Base-by-base conservation (phyloP, 2,888 invertebrate species). In the Rhyacophila evoluta region DNA sequence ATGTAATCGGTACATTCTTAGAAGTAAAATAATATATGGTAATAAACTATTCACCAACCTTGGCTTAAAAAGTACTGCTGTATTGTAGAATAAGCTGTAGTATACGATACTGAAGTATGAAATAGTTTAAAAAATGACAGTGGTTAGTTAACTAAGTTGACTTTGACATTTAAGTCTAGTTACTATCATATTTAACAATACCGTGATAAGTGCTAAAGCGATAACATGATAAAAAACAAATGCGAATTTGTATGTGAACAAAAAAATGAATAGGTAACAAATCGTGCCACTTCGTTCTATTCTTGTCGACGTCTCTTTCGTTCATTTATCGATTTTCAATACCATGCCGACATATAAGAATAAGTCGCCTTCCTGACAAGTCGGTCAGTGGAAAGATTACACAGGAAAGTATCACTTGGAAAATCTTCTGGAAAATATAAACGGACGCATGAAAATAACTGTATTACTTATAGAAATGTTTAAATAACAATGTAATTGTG, bases 321-420 rank as follows among this genome's bases (percentile, higher is more conserved):
- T 74, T 67, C 37, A 3, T 4, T 37, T 74, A 74, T 74, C 68
- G 74, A 74, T 74, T 74, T 74, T 74, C 68, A 67, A 74, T 74
- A 74, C 36, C 19, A 67, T n/a, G n/a, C 37, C n/a, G 10, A 36
- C 68, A 69, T 29, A 29, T 12, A 29, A 4, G 27, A 25, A 55
- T 55, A 19, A 55, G 25, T 55, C 19, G 15, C 15, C 55, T 5
- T 55, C 55, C 19, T 55, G 25, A 55, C 55, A 55, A 55, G 15
- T 55, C 55, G 55, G 55, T 19, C 55, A 41, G 19, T 41, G 8
- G 41, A 41, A 41, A 41, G n/a, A n/a, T n/a, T n/a, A n/a, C n/a
- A n/a, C n/a, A n/a, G n/a, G n/a, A n/a, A n/a, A n/a, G n/a, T n/a
- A n/a, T n/a, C n/a, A n/a, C n/a, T n/a, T n/a, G n/a, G n/a, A n/a